Evolutionary conservation across 2,888 invertebrate genomes (phyloP), one percentile per base, ranked within the genome.

Genomic region (Xestia c-nigrum): DNA sequence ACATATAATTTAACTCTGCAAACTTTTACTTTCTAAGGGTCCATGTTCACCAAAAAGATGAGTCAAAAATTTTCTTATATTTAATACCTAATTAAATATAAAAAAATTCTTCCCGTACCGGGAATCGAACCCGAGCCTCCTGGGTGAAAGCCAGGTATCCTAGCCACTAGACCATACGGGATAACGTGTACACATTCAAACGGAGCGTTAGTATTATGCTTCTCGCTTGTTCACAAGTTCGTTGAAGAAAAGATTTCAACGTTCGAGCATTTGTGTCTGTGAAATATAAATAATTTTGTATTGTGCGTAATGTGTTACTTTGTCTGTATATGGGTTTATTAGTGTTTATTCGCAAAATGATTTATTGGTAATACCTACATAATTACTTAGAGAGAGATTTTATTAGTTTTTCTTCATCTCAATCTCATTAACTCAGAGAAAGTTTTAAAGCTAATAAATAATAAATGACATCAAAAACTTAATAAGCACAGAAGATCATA

Each of bases 91-190:
- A n/a, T 0, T 0, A 74, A 16, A 31, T n/a, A 16, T 10, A 83
- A 88, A 86, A 82, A 69, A 3, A 12, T n/a, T n/a, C 80, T 97
- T 97, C 97, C 97, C 97, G 97, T 97, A 97, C 97, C 97, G 97
- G 97, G 97, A 97, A 97, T 97, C 97, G 97, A 97, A 97, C 97
- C 97, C 97, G 97, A 97, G 97, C 97, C 97, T 97, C 97, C 97
- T 97, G 97, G 97, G 97, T 97, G 97, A 97, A 97, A 97, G 97
- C 97, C 97, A 97, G 97, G 97, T 97, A 97, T 97, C 97, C 97
- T 97, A 97, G 97, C 97, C 97, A 97, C 97, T 97, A 97, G 97
- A 97, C 97, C 97, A 97, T 97, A 97, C 97, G 97, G 97, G 97
- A 97, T 89, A 57, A 78, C 86, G 70, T 9, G 0, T 0, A 0